Base-by-base conservation (phyloP, 2,888 invertebrate genomes). In the Xestia xanthographa region DNA sequence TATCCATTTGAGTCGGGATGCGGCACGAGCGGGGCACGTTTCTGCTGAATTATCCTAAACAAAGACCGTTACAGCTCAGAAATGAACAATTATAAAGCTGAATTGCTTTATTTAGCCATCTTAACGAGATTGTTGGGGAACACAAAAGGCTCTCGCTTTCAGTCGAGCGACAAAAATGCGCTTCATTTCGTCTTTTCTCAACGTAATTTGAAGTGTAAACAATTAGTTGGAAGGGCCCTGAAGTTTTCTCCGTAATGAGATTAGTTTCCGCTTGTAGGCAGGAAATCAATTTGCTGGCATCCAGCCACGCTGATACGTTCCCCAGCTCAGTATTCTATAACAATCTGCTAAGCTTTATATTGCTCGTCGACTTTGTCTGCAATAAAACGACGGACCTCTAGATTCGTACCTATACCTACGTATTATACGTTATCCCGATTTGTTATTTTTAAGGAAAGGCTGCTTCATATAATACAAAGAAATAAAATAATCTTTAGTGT, bases 251-350 rank as follows among this genome's bases (percentile, higher is more conserved):
- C 76, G 79, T 89, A 90, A 88, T 90, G 86, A 87, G 86, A 90
- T 90, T 91, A 90, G 88, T 88, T 89, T 85, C 82, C 83, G 87
- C 82, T 85, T 85, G 83, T 86, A 76, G 86, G 86, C 88, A 91
- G 92, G 92, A 93, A 94, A 93, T 92, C 92, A 92, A 93, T 93
- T 92, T 89, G 90, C 88, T 93, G 93, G 92, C 92, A 88, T 86
- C 87, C 85, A 82, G 91, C 91, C 91, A 90, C 76, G 75, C 74
- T 78, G 67, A 73, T 78, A 78, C 68, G 72, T 38, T 71, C 58
- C 69, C 68, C 50, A 60, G 79, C 68, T 77, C 72, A 75, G 60
- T 73, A 79, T 71, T 68, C 72, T 75, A 56, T 78, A 72, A 56
- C 62, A 71, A 60, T 62, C 56, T 48, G 56, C 60, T 76, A 82